phyloP scores from a whole-genome alignment of 2,113 vertebrate species.

The Ceyx cyanopectus region DNA sequence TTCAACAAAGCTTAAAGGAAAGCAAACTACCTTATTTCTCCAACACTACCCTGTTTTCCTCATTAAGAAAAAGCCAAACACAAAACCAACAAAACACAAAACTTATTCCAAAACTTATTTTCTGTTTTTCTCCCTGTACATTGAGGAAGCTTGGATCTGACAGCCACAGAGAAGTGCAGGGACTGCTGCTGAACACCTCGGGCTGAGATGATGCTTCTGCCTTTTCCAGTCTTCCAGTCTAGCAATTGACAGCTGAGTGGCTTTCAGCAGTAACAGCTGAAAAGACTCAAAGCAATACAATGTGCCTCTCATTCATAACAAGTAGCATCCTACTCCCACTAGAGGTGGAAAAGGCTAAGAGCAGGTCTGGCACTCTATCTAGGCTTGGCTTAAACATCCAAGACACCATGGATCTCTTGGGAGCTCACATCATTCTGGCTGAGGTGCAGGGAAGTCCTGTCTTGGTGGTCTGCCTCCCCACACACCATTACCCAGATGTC shows the following conservation, averaged over 20 bases:
- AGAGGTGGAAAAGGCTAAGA: background rate
- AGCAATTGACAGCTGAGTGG: background rate
- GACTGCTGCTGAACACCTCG: background rate
- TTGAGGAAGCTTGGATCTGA: background rate
- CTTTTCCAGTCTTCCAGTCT: accelerated
- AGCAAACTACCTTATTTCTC: background rate
- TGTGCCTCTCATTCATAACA: background rate
- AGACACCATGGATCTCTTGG: accelerated
- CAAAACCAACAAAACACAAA: background rate
- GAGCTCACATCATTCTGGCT: background rate
- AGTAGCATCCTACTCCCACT: background rate
- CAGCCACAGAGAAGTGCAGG: background rate
- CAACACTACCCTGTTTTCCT: background rate
- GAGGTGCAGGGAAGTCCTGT: background rate
- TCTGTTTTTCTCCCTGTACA: too few species aligned
- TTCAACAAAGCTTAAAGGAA: background rate
- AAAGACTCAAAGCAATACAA: too few species aligned
- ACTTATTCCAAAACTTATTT: background rate
- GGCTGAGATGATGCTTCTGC: background rate
- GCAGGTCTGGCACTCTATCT: background rate
- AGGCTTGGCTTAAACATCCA: background rate
- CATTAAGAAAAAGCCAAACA: background rate
- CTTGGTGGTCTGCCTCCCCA: background rate
- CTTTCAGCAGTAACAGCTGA: background rate
- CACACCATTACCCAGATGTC: accelerated